Conservation (phyloP, 2,888 invertebrate genomes). For the Leptinotarsa tumamoca region DNA sequence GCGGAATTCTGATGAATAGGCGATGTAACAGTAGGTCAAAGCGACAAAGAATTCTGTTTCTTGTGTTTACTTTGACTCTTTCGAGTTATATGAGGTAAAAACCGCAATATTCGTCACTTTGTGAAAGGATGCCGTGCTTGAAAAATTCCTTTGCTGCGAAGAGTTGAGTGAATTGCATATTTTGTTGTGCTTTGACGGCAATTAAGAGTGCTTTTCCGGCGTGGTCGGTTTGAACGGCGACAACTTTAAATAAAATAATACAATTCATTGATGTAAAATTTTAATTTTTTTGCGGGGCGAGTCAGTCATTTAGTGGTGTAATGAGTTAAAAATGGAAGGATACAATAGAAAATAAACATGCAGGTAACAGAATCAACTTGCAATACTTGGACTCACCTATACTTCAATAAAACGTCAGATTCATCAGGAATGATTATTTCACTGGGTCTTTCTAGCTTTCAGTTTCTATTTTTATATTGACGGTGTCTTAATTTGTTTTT, state of each 20-base stretch:
- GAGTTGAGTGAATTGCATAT: slow-evolving; percentile 1
- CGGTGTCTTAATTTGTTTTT: no score
- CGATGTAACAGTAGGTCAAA: slow-evolving; percentile 12
- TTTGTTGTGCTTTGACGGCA: neutral
- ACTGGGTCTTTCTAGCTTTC: no score
- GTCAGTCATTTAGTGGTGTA: no score
- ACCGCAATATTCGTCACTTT: slow-evolving; percentile 8
- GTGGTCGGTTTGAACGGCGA: neutral
- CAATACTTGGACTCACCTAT: no score
- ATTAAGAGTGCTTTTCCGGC: neutral
- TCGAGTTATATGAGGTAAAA: neutral
- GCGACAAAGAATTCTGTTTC: slow-evolving; percentile 2
- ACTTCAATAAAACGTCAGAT: no score
- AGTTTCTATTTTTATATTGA: no score
- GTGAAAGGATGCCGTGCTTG: neutral
- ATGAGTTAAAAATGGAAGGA: no score
- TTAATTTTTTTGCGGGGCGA: no score
- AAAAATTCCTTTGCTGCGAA: neutral
- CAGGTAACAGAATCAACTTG: no score
- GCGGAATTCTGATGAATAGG: slow-evolving; percentile 12
- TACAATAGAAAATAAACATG: no score
- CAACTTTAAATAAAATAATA: neutral
- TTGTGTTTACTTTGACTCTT: slow-evolving; percentile 15
- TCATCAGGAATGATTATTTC: no score
- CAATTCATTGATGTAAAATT: no score